Evolutionary conservation across 2,797 vertebrate genomes (phyloP), one percentile per base, ranked within the genome.

Genomic region (Parotocinclus haroldoi): DNA sequence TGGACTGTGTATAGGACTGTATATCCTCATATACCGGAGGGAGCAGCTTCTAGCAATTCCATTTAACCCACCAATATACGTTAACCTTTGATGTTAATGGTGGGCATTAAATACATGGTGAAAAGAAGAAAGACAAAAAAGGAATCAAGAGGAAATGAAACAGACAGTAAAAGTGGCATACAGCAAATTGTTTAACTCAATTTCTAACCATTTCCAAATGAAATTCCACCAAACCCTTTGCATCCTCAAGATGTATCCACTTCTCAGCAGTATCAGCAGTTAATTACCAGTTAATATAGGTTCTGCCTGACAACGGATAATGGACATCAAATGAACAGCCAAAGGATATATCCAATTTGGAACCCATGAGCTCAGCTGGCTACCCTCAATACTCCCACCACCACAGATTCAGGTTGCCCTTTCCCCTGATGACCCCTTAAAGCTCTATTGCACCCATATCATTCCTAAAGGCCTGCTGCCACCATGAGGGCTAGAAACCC

Each of bases 221-320:
- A 40, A 61, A 76, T 27, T 5, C 27, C 27, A 27, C 27, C 27
- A 27, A 27, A 27, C 27, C 5, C 27, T 27, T 27, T 27, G 27
- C 61, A 56, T 81, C 85, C 79, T 82, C 77, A 81, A 81, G 83
- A 81, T 84, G 83, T 80, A 81, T 76, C 78, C 75, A 79, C 69
- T 75, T 79, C 75, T 75, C 78, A 56, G 76, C 81, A 80, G 59
- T 83, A 85, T 82, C 83, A 84, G 81, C 84, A 83, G 80, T 84
- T 89, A 89, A 90, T 90, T 87, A 86, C 79, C 57, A 69, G 81
- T 82, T 86, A 86, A 84, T 79, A 72, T 71, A 78, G 79, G 81
- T 78, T 80, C 82, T 81, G 78, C 79, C 82, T 72, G 70, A 80
- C 79, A 77, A 87, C 80, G 83, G 79, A 86, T 83, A 89, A 76